Evolutionary conservation across 2,113 vertebrate species (phyloP).

Genomic region (Lamprotornis superbus): DNA sequence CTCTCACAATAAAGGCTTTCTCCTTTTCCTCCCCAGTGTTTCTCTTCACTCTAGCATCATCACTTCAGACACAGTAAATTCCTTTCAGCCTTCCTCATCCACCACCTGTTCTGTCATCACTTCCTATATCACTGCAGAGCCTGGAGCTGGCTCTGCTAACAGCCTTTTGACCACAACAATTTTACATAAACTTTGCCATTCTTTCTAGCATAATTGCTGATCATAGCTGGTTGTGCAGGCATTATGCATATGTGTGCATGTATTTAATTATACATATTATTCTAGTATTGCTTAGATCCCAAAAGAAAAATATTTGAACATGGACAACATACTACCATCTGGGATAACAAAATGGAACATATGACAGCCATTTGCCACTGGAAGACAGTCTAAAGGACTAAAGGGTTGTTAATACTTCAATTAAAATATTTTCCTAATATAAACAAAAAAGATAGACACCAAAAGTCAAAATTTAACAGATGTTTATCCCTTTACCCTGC

Average conservation of each 20-base stretch:
- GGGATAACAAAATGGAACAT: not conserved
- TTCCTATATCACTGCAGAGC: not conserved
- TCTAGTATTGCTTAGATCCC: not conserved
- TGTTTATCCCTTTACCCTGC: constrained; percentile 19
- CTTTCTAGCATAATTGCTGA: not conserved
- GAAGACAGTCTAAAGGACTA: constrained; percentile 9
- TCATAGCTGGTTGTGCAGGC: not conserved
- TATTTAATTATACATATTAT: constrained; percentile 4
- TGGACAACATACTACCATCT: not conserved
- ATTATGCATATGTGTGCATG: not conserved
- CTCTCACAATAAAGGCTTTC: not conserved
- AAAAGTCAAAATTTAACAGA: constrained; percentile 23
- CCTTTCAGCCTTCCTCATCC: not conserved
- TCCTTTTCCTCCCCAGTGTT: not conserved
- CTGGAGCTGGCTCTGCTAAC: not conserved
- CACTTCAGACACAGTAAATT: not conserved
- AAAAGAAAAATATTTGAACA: constrained; percentile 27
- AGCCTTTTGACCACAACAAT: not conserved
- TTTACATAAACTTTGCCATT: not conserved
- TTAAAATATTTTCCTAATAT: constrained; percentile 20
- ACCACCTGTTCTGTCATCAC: not conserved
- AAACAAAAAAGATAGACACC: constrained; percentile 30
- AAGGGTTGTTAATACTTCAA: constrained; percentile 36
- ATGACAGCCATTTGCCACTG: constrained; percentile 16
- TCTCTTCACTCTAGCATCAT: not conserved